Evolutionary conservation across 2,797 vertebrate genomes (phyloP), one percentile per base, ranked within the genome.

Genomic region (Coccyzus lansbergi): DNA sequence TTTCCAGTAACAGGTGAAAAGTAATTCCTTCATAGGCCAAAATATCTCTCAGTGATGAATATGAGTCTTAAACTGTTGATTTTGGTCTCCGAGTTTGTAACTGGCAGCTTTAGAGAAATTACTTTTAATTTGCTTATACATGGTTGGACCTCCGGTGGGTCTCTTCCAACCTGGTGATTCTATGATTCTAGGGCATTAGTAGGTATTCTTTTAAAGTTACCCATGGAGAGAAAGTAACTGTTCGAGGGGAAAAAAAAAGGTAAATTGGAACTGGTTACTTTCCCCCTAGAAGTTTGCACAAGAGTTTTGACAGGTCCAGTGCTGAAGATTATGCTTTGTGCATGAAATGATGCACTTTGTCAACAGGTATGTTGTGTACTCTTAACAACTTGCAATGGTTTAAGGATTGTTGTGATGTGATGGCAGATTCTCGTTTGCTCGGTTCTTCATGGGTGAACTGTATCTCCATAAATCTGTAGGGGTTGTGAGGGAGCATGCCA

Each of bases 401-500:
- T 25, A 28, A 53, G 16, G 55, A 10, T 17, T 55, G 26, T 48
- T 55, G 29, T 51, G 26, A 17, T 10, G 4, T 10, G 11, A 7
- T 69, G 28, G n/a, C 7, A 49, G 13, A 21, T 55, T 77, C 44
- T 48, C 42, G 7, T 46, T 65, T 79, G 33, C 8, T 71, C 42
- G 11, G 11, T 25, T 86, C 42, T 33, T 40, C 1, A 1, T 11
- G 15, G 19, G 11, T 38, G 49, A 19, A 21, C 10, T 33, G 17
- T 22, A 67, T 24, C 10, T 36, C 26, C 9, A 26, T 24, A 68
- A 34, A 38, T 44, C 34, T 49, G 15, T 40, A 22, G 22, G 10
- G 36, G 12, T 1, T 1, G 7, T 4, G 9, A 21, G 3, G 7
- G 4, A 15, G 16, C 2, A 4, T 62, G 24, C 78, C 3, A 17